These are phyloP conservation scores for Euproctis similis DNA, from an alignment of 2,888 invertebrate genomes.

Conservation along the genomic window DNA sequence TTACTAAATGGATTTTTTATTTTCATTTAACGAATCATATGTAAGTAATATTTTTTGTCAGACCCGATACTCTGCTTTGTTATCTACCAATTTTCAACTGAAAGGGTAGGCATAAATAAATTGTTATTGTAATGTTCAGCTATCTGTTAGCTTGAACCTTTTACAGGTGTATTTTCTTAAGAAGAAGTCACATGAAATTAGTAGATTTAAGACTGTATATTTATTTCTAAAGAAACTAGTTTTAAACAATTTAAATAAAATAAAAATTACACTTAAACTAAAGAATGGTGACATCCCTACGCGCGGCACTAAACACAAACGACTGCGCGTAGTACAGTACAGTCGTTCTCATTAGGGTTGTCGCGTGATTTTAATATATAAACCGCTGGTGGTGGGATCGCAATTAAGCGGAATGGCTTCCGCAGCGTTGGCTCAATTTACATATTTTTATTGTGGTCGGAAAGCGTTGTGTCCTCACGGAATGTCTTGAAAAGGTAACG, in stretches of 20 bases:
- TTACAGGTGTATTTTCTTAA: no score
- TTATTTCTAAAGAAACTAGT: no score
- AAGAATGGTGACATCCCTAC: conserved; percentile 2
- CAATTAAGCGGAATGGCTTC: conserved; percentile 42
- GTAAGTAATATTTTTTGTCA: conserved; percentile 32
- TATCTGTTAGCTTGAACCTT: no score
- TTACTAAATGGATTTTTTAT: conserved; percentile 44
- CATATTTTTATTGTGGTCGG: conserved; percentile 31
- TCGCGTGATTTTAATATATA: conserved; percentile 41
- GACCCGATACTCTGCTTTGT: no score
- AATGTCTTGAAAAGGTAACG: conserved; percentile 19
- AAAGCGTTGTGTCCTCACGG: conserved; percentile 26
- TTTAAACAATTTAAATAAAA: no score
- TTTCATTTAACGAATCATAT: conserved; percentile 33
- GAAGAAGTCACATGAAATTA: no score
- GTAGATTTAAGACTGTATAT: no score
- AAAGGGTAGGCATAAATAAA: no score
- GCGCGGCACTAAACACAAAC: conserved; percentile 4
- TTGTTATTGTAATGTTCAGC: no score
- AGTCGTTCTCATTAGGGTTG: conserved; percentile 28
- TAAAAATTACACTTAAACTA: no score
- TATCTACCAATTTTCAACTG: no score
- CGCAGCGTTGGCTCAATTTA: conserved; percentile 25
- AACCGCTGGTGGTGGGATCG: conserved; percentile 25
- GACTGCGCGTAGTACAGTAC: conserved; percentile 5